phyloP scores from a whole-genome alignment of 2,797 vertebrate genomes.

The Neopelma chrysocephalum region DNA sequence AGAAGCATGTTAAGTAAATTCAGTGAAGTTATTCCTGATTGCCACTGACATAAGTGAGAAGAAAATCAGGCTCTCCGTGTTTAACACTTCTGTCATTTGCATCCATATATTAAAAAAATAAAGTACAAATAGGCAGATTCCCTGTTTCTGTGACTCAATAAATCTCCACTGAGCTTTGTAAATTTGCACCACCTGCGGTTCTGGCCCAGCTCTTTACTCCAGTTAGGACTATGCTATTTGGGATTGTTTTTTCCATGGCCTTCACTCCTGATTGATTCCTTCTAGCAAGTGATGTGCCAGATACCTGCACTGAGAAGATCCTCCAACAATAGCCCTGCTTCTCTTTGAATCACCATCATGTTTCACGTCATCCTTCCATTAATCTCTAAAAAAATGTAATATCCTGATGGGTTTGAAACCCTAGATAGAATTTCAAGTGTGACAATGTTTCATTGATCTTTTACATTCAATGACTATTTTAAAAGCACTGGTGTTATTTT shows the following conservation, averaged over 20 bases:
- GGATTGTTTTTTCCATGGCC: not conserved
- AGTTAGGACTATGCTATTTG: rapidly evolving
- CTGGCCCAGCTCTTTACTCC: not conserved
- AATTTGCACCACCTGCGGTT: not conserved
- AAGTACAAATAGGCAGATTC: not conserved
- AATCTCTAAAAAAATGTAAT: not conserved
- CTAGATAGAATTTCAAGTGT: not conserved
- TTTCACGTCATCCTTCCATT: not conserved
- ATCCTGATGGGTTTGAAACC: not conserved
- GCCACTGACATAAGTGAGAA: conserved; percentile 4
- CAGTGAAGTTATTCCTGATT: not conserved
- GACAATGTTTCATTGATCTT: not conserved
- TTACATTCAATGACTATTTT: not conserved
- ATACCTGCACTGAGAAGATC: not conserved
- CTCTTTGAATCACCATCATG: not conserved
- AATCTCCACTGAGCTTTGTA: not conserved
- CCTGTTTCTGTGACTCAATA: not conserved
- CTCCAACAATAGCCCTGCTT: not conserved
- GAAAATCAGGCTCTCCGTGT: not conserved
- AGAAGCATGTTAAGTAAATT: not conserved
- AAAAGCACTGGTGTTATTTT: not conserved
- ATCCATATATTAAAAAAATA: not conserved
- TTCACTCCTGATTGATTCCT: not conserved
- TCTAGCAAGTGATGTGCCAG: not conserved
- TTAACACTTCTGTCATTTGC: not conserved